Evolutionary conservation across 2,797 vertebrate genomes (phyloP), one percentile per base, ranked within the genome.

Genomic region (Acanthurus leucopareius): DNA sequence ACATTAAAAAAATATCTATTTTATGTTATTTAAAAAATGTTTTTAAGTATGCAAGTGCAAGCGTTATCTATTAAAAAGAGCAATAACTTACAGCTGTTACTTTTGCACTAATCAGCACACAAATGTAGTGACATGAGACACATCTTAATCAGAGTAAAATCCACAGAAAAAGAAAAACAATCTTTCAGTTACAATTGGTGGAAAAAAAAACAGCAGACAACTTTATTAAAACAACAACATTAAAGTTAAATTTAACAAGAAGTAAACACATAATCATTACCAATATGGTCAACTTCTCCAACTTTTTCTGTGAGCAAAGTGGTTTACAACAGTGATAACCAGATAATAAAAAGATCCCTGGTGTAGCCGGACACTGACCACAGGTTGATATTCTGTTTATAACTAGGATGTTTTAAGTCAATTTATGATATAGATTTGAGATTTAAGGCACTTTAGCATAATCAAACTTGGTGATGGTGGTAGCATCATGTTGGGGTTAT

Each of bases 1-100:
- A 16, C 57, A 63, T 75, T 57, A 1, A 22, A 70, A 70, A 85
- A 66, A 20, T 1, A 79, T 65, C 74, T 13, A 45, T 47, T 4
- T 49, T 28, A 5, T 38, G 10, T 32, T 44, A 32, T 72, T 75
- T 7, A 58, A 42, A 3, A 52, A 20, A 5, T 47, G 10, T 20
- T 56, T 9, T 35, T 15, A 22, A 19, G 48, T 32, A 70, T 45
- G 20, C 65, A 19, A 52, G 13, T 61, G 51, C 38, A 59, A 56
- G 9, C 80, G 20, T 45, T 19, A 60, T 2, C 16, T 71, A 42
- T 68, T 68, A 42, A 70, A 61, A 77, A 7, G 63, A 45, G 7
- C 6, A 69, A 48, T 49, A 22, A 6, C 13, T 25, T 28, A 17
- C 2, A 47, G 53, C 17, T 19, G 49, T 9, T 60, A 6, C 8